Evolutionary conservation across 2,888 invertebrate species (phyloP).

Genomic region (Cryptophagus acutangulus): DNA sequence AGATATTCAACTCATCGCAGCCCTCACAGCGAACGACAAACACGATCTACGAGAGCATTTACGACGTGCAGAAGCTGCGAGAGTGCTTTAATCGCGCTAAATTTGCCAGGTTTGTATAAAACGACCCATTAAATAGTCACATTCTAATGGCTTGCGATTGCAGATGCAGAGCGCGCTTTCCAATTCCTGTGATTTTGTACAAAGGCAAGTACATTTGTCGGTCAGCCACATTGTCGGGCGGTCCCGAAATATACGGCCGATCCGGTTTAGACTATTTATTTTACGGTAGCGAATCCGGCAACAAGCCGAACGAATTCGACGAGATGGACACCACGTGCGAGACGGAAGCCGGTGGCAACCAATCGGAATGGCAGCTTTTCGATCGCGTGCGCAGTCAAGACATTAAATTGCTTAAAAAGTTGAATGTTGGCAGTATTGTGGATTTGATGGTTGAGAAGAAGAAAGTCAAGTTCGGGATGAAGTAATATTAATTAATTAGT

Average conservation of each 20-base stretch:
- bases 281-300: constrained; percentile 20
- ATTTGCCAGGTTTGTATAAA: constrained; percentile 53
- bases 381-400: constrained; percentile 62
- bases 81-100: constrained; percentile 63
- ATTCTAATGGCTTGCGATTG: too few relatives aligned
- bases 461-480: constrained; percentile 74
- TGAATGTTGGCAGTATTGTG: constrained; percentile 68
- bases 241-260: constrained; percentile 68
- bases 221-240: constrained; percentile 69
- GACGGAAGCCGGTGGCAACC: constrained; percentile 16
- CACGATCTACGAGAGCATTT: constrained; percentile 57
- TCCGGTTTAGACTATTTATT: constrained; percentile 55
- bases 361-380: constrained; percentile 54
- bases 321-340: constrained; percentile 25
- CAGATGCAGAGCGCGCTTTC: constrained; percentile 70
- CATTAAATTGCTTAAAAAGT: constrained; percentile 62
- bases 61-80: constrained; percentile 55
- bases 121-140: too few relatives aligned
- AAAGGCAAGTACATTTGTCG: constrained; percentile 69
- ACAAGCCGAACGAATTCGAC: constrained; percentile 24
- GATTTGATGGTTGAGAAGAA: constrained; percentile 83
- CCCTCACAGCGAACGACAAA: constrained; percentile 23
- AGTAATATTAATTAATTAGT: too few relatives aligned
- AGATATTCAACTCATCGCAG: constrained; percentile 14
- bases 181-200: constrained; percentile 70